Conservation (phyloP, 2,797 vertebrate genomes). For the Anomalospiza imberbis region DNA sequence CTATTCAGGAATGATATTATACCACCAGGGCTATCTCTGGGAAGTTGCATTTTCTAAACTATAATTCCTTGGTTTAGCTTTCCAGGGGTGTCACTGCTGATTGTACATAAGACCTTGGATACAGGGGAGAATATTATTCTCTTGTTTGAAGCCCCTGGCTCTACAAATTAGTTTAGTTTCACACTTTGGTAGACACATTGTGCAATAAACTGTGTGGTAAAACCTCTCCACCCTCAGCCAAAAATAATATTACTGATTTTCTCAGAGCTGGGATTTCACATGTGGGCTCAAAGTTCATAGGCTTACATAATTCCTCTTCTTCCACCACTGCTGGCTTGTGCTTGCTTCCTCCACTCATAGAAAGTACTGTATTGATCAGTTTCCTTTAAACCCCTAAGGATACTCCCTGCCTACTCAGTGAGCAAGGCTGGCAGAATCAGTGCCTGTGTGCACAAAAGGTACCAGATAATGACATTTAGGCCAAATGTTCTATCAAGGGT, state of each 20-base stretch:
- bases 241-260: not conserved
- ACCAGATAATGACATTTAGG: not conserved
- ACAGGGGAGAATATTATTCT: not conserved
- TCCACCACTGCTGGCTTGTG: not conserved
- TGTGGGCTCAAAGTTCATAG: not conserved
- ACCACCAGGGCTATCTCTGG: not conserved
- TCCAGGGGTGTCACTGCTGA: not conserved
- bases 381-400: not conserved
- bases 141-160: not conserved
- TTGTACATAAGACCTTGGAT: not conserved
- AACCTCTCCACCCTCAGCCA: not conserved
- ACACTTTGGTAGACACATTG: not conserved
- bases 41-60: not conserved
- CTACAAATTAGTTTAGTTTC: not conserved
- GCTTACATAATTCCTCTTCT: not conserved
- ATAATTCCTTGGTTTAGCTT: not conserved
- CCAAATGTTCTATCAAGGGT: not conserved
- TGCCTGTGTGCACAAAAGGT: not conserved
- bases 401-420: not conserved
- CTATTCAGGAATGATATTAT: not conserved
- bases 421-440: not conserved
- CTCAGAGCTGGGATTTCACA: not conserved
- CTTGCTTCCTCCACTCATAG: not conserved
- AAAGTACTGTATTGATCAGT: not conserved
- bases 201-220: not conserved